Percentiles rank a stretch among this genome's conserved stretches.
Evolutionary conservation across 37 sponge, comb jelly and placozoan species (phyloP).

Genomic region (Theonella swinhoei): DNA sequence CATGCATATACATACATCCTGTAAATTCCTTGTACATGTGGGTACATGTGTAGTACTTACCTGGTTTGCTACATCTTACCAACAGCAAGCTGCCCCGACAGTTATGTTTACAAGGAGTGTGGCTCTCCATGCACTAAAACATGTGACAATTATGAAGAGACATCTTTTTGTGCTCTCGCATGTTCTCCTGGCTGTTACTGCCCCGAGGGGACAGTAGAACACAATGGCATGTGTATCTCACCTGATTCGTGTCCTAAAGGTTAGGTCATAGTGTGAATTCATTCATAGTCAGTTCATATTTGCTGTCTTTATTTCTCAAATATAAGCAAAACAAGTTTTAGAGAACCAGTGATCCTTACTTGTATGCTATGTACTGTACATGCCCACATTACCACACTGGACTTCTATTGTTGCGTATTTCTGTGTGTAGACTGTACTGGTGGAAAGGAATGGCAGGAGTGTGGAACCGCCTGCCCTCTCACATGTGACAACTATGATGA

Average conservation of each 20-base stretch:
- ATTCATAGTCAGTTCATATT: neutral
- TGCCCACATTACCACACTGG: too few species aligned
- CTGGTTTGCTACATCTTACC: neutral
- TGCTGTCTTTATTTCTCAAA: neutral
- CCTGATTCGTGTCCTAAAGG: conserved; percentile 3
- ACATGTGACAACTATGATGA: conserved; percentile 1
- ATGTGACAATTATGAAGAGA: conserved; percentile 19
- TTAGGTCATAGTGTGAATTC: neutral
- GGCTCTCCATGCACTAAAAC: conserved; percentile 19
- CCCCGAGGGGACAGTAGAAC: conserved; percentile 4
- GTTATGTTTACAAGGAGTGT: conserved; percentile 1
- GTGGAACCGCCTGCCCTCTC: conserved; percentile 21
- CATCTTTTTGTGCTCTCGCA: neutral
- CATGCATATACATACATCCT: neutral
- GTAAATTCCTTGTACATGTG: neutral
- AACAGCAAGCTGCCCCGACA: neutral
- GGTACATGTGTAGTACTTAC: neutral
- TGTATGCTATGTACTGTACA: too few species aligned
- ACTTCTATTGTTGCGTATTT: too few species aligned
- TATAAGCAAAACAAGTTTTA: neutral
- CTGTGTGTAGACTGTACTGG: too few species aligned
- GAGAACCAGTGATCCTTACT: too few species aligned
- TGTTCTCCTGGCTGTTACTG: conserved; percentile 22
- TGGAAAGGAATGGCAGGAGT: neutral
- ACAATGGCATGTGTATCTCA: neutral